Evolutionary conservation across 2,797 vertebrate genomes (phyloP).

Genomic region (Fringilla coelebs): DNA sequence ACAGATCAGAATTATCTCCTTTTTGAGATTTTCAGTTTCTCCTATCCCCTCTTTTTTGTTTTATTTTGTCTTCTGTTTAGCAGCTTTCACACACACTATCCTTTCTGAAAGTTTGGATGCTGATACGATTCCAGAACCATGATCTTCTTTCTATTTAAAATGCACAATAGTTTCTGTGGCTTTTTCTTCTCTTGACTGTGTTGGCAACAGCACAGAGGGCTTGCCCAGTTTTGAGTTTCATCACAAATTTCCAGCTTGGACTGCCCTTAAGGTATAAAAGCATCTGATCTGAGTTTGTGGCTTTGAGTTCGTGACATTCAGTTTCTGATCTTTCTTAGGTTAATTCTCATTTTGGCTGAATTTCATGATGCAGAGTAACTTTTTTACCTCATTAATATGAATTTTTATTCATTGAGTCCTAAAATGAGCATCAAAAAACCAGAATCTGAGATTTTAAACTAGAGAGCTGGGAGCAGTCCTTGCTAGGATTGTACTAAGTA

Average conservation of each 20-base stretch:
- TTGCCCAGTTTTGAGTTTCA: not conserved
- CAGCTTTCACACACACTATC: not conserved
- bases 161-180: not conserved
- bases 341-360: not conserved
- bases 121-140: not conserved
- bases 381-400: not conserved
- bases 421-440: not conserved
- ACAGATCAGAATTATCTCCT: not conserved
- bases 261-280: not conserved
- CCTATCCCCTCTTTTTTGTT: not conserved
- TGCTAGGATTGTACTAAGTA: not conserved
- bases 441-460: not conserved
- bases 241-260: not conserved
- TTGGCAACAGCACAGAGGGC: not conserved
- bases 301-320: not conserved
- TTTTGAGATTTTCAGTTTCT: not conserved
- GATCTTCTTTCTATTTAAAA: not conserved
- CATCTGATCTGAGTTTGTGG: conserved; percentile 15
- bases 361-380: not conserved
- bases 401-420: not conserved
- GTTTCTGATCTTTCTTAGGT: not conserved
- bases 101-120: not conserved
- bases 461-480: not conserved
- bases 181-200: not conserved
- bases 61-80: not conserved